Percentiles rank a stretch among this genome's conserved stretches.
phyloP scores from a whole-genome alignment of 2,888 invertebrate genomes.

The Eugnorisma glareosa region DNA sequence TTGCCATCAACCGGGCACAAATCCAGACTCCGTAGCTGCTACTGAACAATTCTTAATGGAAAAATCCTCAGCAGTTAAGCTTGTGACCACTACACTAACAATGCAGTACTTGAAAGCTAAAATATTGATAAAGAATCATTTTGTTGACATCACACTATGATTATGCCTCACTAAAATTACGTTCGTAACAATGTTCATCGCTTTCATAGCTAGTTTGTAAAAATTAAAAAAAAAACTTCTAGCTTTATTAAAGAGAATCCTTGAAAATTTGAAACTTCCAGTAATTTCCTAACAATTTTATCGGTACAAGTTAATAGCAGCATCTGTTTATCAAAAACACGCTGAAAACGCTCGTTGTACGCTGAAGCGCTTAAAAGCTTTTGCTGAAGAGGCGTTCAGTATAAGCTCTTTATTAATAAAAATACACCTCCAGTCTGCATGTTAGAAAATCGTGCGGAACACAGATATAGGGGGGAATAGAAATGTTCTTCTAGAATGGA shows the following conservation, averaged over 20 bases:
- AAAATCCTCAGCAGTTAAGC: too few species aligned
- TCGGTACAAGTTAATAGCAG: constrained; percentile 47
- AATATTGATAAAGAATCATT: too few species aligned
- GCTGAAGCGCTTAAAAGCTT: constrained; percentile 78
- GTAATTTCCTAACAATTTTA: constrained; percentile 39
- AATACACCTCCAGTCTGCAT: constrained; percentile 81
- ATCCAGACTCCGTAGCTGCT: too few species aligned
- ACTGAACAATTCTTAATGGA: too few species aligned
- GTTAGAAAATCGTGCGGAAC: constrained; percentile 67
- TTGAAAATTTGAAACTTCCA: neutral
- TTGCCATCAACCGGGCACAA: too few species aligned
- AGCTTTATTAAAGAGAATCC: neutral
- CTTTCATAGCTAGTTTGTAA: neutral
- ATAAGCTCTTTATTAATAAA: constrained; percentile 87
- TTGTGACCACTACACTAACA: too few species aligned
- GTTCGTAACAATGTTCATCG: too few species aligned
- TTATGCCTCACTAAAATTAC: too few species aligned
- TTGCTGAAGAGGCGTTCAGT: constrained; percentile 72
- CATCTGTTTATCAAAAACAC: constrained; percentile 66
- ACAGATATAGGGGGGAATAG: constrained; percentile 51
- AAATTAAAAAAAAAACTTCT: neutral
- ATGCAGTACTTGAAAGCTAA: too few species aligned
- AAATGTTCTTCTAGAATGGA: constrained; percentile 30
- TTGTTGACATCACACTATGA: too few species aligned
- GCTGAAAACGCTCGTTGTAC: constrained; percentile 66